Evolutionary conservation across 2,797 vertebrate species (phyloP), one percentile per base, ranked within the genome.

Genomic region (Lepilemur ruficaudatus): DNA sequence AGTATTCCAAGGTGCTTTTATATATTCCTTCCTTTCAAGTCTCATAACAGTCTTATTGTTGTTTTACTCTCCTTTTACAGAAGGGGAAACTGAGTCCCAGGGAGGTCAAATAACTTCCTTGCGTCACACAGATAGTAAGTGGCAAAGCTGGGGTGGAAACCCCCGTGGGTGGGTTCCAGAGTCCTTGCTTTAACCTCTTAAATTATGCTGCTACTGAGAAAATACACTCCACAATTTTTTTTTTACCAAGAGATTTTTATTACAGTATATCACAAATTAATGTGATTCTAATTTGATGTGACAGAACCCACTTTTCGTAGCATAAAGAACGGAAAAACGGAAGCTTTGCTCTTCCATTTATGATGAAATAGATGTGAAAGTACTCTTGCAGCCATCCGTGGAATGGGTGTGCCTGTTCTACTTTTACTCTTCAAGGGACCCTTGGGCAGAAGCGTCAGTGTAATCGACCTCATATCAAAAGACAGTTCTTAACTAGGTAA

Each of bases 341-440:
- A 89, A 96, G 41, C 52, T 78, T 93, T 72, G 81, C 23, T 76
- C 75, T 94, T 80, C 13, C 43, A 15, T 41, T 76, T 69, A 35
- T 83, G 73, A 52, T 82, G 18, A 89, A 80, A 65, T 23, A 86
- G 63, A 86, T 46, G 25, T 65, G 61, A 78, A 92, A 78, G 38
- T 94, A 52, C 67, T 7, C 50, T 73, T 20, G 52, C 11, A 73
- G 50, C 17, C 89, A 50, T 15, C 41, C 28, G 10, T n/a, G n/a
- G 12, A 23, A 15, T n/a, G 20, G 0, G 1, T 38, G 13, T 7
- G 25, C 2, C 14, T 46, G 10, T 70, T 32, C n/a, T 67, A 1
- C 1, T 41, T 61, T 78, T 79, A 7, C 15, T 79, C 55, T 75
- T 85, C 17, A 17, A 43, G 78, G 22, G 63, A 32, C 23, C 35